Base-by-base conservation (phyloP, 2,888 invertebrate genomes). In the Antheraea assamensis region DNA sequence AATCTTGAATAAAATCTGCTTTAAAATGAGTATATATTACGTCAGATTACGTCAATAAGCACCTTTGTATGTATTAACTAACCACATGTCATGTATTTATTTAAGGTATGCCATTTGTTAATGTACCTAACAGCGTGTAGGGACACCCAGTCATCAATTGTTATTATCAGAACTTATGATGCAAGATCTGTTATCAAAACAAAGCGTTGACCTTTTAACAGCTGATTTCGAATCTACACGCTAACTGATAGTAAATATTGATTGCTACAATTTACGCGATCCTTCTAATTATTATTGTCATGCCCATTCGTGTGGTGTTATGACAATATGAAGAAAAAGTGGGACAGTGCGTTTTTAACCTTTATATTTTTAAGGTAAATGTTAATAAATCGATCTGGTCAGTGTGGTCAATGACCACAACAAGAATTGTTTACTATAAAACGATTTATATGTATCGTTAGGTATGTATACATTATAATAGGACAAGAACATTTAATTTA, bases 201-300 rank as follows among this genome's bases (percentile, higher is more conserved):
- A 75, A 79, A 77, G 55, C 75, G 68, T 72, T 79, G 78, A 82
- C 79, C 79, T 78, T 76, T 81, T 80, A 81, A 76, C 80, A 75
- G 72, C 72, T 78, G 75, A 79, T 78, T 79, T 75, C 74, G 75
- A 80, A 79, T 76, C 72, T 72, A 74, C 76, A 80, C 72, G 80
- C 77, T 84, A 85, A 84, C 76, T 81, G 76, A 75, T 58, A 73
- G 79, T 70, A 79, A 85, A 85, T 84, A 85, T 84, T 83, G 76
- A 77, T 74, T 78, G 66, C 70, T 71, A n/a, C 78, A 80, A 77
- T 86, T 86, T 75, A 75, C 82, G 74, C 55, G 74, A 72, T 71
- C 71, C 24, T 79, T 72, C 77, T 82, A 86, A 86, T 79, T 75
- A 79, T 74, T 76, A 75, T 73, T 74, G 75, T 77, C 74, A 73